Evolutionary conservation across 2,113 vertebrate species (phyloP).

Genomic region (Mugil cephalus): DNA sequence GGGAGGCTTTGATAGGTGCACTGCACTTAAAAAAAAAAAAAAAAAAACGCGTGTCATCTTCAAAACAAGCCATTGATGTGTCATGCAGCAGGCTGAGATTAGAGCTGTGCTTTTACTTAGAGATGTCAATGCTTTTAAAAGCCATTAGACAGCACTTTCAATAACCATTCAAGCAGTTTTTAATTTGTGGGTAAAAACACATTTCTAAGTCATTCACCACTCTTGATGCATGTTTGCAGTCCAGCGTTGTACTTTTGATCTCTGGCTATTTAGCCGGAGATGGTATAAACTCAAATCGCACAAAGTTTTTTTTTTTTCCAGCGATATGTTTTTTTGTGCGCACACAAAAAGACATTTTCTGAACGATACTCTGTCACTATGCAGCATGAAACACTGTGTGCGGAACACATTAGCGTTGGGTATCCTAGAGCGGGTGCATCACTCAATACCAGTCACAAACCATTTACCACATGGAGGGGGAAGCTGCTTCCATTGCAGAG

Average conservation of each 20-base stretch:
- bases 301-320: conserved; percentile 15
- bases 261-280: conserved; percentile 30
- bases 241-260: conserved; percentile 33
- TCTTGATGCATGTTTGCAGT: conserved; percentile 24
- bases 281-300: conserved; percentile 28
- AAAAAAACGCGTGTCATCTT: conserved; percentile 52
- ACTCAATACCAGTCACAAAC: conserved; percentile 79
- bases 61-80: conserved; percentile 63
- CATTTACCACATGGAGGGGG: conserved; percentile 76
- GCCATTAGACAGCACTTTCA: conserved; percentile 38
- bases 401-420: conserved; percentile 72
- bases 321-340: conserved; percentile 4
- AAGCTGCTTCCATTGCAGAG: conserved; percentile 58
- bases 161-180: conserved; percentile 50
- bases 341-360: conserved; percentile 53
- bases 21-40: too few relatives aligned
- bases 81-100: conserved; percentile 47
- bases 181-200: conserved; percentile 36
- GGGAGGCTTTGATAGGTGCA: conserved; percentile 36
- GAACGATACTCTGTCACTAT: conserved; percentile 48
- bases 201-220: conserved; percentile 21
- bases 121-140: conserved; percentile 49
- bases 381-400: conserved; percentile 65
- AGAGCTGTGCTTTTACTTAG: conserved; percentile 42
- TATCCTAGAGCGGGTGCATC: conserved; percentile 72